phyloP scores from a whole-genome alignment of 2,888 invertebrate genomes.

The Leucophenga maculata region DNA sequence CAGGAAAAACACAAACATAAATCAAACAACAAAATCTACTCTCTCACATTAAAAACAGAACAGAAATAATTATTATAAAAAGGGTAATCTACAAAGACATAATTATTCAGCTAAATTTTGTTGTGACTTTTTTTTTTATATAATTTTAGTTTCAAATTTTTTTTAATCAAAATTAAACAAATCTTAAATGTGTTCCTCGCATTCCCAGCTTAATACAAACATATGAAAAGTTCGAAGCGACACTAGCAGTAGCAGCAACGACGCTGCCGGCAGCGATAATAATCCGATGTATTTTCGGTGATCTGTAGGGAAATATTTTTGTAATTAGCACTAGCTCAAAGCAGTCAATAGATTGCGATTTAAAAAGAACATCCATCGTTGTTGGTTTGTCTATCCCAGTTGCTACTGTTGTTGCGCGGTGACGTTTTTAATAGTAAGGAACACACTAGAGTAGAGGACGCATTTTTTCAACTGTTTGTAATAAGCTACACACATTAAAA shows the following conservation, averaged over 20 bases:
- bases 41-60: slow-evolving; percentile 4
- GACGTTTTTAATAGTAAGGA: background rate
- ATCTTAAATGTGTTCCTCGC: slow-evolving; percentile 49
- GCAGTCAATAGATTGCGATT: background rate
- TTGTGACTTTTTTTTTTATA: no score
- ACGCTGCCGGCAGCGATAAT: background rate
- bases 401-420: background rate
- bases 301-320: background rate
- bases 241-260: background rate
- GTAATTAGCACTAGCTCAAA: background rate
- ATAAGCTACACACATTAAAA: slow-evolving; percentile 42
- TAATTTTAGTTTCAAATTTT: slow-evolving; percentile 17
- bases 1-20: slow-evolving; percentile 33
- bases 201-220: slow-evolving; percentile 36
- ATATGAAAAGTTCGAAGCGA: background rate
- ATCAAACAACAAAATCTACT: slow-evolving; percentile 16
- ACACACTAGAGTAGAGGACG: background rate
- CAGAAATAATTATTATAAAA: background rate
- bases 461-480: slow-evolving; percentile 36
- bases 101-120: no score
- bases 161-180: slow-evolving; percentile 33
- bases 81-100: slow-evolving; percentile 32
- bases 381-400: background rate
- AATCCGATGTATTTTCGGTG: background rate
- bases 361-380: background rate